Base-by-base conservation (phyloP, 2,888 invertebrate species). In the Pocota personata region DNA sequence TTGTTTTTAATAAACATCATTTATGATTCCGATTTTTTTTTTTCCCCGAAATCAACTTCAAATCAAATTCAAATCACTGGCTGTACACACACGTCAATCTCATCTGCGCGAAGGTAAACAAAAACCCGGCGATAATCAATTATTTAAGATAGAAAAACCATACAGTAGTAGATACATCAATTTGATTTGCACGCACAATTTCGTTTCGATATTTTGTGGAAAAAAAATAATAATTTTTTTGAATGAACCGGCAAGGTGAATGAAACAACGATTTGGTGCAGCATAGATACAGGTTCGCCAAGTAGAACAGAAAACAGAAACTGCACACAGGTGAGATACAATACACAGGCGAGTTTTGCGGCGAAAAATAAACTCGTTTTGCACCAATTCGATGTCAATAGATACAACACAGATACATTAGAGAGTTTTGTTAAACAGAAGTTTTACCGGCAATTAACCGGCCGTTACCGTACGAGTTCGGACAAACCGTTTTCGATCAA, bases 371-470 rank as follows among this genome's bases (percentile, higher is more conserved):
- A 84, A 86, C 86, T 77, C 60, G 86, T 86, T 80, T 86, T 77
- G 79, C 82, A 86, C 86, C 55, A 80, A 84, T 75, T 78, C 30
- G 75, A 66, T 80, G 86, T 80, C 71, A 76, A 76, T 67, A 72
- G 71, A 62, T 71, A 71, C 72, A 72, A 71, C 72, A 72, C 35
- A 35, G 46, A 71, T 43, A 77, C 46, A 64, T 35, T 30, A 8
- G 30, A 35, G 21, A 50, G 21, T n/a, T 55, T 37, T 35, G 62
- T 57, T n/a, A n/a, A n/a, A 50, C 66, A 21, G 8, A 58, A 67
- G 67, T 64, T 76, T 73, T 75, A 55, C 79, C 69, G 75, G 79
- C 55, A 64, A 69, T 66, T 75, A 73, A 60, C 73, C 62, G 62
- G 83, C 82, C 71, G 76, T 76, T 82, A 76, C 58, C 30, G 19